These are phyloP conservation scores for Chondrilla cf. caribensis DNA, from an alignment of 37 sponge, comb jelly and placozoan genomes.

Conservation along the genomic window DNA sequence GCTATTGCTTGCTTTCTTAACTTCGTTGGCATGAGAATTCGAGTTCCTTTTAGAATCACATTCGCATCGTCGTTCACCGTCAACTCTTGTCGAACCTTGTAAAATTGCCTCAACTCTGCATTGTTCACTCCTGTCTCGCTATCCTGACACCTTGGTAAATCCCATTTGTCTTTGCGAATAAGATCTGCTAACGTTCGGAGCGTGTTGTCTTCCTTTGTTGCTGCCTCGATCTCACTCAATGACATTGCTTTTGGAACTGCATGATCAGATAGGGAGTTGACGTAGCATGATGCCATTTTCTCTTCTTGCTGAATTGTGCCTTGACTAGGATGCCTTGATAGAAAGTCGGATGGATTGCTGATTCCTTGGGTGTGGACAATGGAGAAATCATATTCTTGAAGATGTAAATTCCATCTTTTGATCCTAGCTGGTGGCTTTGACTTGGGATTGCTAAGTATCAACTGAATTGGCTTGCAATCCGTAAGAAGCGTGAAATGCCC, in stretches of 20 bases:
- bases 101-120: slow-evolving; percentile 14
- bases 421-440: slow-evolving; percentile 55
- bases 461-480: slow-evolving; percentile 22
- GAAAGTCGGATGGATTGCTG: slow-evolving; percentile 44
- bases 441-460: slow-evolving; percentile 23
- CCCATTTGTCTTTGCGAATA: neutral
- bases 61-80: slow-evolving; percentile 17
- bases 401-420: slow-evolving; percentile 39
- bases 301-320: neutral
- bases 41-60: slow-evolving; percentile 31
- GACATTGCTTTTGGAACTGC: slow-evolving; percentile 42
- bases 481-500: slow-evolving; percentile 1
- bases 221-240: slow-evolving; percentile 28
- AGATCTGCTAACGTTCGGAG: neutral
- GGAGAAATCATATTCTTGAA: slow-evolving; percentile 42
- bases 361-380: slow-evolving; percentile 37
- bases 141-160: neutral
- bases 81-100: neutral
- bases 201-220: slow-evolving; percentile 22
- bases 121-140: neutral
- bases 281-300: slow-evolving; percentile 7
- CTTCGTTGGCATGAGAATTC: slow-evolving; percentile 33
- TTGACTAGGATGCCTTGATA: slow-evolving; percentile 33
- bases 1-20: slow-evolving; percentile 9
- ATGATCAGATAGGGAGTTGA: slow-evolving; percentile 19